A percentile compares a stretch with the other conserved stretches of the same genome.
Conservation (phyloP, 2,113 vertebrate genomes). For the Numenius arquata region DNA sequence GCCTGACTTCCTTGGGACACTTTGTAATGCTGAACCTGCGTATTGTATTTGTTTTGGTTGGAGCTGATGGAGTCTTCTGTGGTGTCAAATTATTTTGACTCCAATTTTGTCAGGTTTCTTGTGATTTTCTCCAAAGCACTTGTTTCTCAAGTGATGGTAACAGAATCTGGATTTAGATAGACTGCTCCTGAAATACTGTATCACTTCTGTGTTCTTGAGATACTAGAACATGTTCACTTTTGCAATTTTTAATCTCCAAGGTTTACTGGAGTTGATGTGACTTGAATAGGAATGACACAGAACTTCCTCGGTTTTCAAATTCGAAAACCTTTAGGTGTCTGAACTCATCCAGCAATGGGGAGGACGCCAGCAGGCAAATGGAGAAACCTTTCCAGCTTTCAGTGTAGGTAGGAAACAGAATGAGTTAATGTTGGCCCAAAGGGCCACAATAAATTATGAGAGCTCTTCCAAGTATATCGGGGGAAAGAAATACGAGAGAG, state of each 20-base stretch:
- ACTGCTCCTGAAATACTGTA: neutral
- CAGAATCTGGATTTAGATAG: neutral
- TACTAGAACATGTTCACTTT: neutral
- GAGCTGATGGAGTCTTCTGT: neutral
- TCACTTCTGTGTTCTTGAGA: neutral
- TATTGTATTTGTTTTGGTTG: neutral
- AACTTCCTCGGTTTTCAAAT: neutral
- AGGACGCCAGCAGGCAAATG: constrained; percentile 38
- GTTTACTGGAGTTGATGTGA: constrained; percentile 6
- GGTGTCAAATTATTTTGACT: neutral
- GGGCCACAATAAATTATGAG: constrained; percentile 51
- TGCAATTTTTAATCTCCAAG: neutral
- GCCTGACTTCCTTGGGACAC: neutral
- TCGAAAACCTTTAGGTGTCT: neutral
- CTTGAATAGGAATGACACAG: neutral
- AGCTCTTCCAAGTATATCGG: constrained; percentile 65
- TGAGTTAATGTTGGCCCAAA: constrained; percentile 65
- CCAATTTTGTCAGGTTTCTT: neutral
- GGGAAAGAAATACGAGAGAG: constrained; percentile 60
- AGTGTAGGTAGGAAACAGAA: constrained; percentile 51
- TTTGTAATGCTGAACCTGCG: neutral
- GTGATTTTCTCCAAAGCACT: neutral
- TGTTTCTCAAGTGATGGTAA: neutral
- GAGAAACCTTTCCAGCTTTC: constrained; percentile 49
- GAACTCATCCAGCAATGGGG: neutral